Conservation (phyloP, 2,797 vertebrate species). For the Pseudopleuronectes americanus region DNA sequence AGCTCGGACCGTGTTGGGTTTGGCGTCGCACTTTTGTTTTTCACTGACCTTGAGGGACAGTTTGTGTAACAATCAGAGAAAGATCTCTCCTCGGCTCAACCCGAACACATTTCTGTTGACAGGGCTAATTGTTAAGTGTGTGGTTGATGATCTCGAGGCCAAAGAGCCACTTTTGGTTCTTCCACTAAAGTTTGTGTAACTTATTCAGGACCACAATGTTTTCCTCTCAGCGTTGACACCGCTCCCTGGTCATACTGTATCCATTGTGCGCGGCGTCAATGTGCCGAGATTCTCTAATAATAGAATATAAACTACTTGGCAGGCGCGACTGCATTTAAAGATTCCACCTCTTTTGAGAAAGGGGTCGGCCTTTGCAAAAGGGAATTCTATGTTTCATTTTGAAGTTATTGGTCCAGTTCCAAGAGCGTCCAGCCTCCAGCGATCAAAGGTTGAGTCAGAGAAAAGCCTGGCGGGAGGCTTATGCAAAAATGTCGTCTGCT, state of each 20-base stretch:
- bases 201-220: conserved; percentile 66
- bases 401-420: conserved; percentile 85
- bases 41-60: conserved; percentile 67
- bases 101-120: conserved; percentile 81
- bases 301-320: conserved; percentile 78
- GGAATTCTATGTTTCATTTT: conserved; percentile 84
- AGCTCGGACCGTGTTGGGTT: conserved; percentile 74
- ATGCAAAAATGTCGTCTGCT: conserved; percentile 80
- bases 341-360: conserved; percentile 76
- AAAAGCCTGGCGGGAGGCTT: conserved; percentile 81
- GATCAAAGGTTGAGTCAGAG: conserved; percentile 85
- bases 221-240: conserved; percentile 53
- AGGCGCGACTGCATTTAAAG: conserved; percentile 72
- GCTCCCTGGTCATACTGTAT: conserved; percentile 70
- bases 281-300: conserved; percentile 71
- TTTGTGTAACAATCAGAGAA: conserved; percentile 74
- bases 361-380: conserved; percentile 64
- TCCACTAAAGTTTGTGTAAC: conserved; percentile 73
- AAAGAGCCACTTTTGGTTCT: conserved; percentile 76
- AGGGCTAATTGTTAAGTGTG: conserved; percentile 83
- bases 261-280: conserved; percentile 61
- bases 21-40: conserved; percentile 68
- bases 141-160: conserved; percentile 82
- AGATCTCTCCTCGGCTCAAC: conserved; percentile 74
- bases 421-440: conserved; percentile 80